phyloP scores from a whole-genome alignment of 2,888 invertebrate genomes.

The Athalia rosae region DNA sequence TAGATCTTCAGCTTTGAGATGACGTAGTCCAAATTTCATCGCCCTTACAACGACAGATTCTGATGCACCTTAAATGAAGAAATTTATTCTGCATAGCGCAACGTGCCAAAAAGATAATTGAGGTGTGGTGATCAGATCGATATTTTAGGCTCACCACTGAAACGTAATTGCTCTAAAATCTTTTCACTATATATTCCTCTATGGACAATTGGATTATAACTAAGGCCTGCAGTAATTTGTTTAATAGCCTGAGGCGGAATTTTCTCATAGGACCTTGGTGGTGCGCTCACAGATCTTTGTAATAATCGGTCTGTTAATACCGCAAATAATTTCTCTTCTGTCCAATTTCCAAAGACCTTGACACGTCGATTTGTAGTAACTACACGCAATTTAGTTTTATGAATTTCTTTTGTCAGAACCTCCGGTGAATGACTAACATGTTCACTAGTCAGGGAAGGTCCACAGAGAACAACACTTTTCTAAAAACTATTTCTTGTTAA shows the following conservation, averaged over 20 bases:
- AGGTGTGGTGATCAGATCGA: not conserved
- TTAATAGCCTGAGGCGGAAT: constrained; percentile 4
- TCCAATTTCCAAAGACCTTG: constrained; percentile 43
- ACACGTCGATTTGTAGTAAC: constrained; percentile 34
- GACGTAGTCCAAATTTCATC: constrained; percentile 57
- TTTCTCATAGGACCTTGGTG: constrained; percentile 6
- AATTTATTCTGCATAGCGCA: not conserved
- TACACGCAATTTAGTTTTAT: constrained; percentile 22
- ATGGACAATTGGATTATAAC: constrained; percentile 49
- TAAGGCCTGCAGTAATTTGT: not conserved
- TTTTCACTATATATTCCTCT: constrained; percentile 55
- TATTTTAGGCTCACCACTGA: constrained; percentile 49
- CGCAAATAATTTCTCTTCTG: constrained; percentile 30
- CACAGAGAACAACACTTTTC: constrained; percentile 20
- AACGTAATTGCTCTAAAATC: constrained; percentile 51
- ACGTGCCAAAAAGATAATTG: not conserved
- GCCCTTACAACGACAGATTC: constrained; percentile 52
- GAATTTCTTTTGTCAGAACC: not conserved
- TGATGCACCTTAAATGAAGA: constrained; percentile 52
- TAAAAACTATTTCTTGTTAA: constrained; percentile 1
- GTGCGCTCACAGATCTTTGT: constrained; percentile 9
- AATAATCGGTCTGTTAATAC: constrained; percentile 38
- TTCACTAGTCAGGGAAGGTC: constrained; percentile 23
- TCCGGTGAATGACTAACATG: constrained; percentile 11
- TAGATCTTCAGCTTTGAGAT: constrained; percentile 50